Evolutionary conservation across 2,888 invertebrate genomes (phyloP).

Genomic region (Patella depressa): DNA sequence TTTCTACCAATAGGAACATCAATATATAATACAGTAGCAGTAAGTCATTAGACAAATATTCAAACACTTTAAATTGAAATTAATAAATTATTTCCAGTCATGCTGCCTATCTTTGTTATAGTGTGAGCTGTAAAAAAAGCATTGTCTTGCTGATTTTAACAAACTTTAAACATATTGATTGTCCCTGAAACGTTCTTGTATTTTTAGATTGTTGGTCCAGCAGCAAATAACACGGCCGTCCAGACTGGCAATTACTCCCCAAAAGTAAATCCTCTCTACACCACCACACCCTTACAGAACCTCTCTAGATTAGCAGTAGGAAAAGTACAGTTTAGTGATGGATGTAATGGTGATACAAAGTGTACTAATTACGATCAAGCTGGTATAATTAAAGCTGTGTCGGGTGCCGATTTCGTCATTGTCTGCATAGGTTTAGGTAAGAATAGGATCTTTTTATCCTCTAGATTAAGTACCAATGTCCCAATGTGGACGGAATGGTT

Average conservation of each 20-base stretch:
- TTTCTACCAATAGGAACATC: slow-evolving; percentile 41
- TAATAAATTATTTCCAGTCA: not conserved
- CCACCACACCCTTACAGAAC: slow-evolving; percentile 50
- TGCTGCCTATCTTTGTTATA: not conserved
- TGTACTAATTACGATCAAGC: slow-evolving; percentile 49
- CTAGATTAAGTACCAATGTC: too few relatives aligned
- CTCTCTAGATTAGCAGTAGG: slow-evolving; percentile 42
- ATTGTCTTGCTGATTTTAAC: too few relatives aligned
- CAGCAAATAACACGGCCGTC: slow-evolving; percentile 54
- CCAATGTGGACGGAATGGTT: too few relatives aligned
- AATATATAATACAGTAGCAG: slow-evolving; percentile 36
- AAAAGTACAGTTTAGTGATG: slow-evolving; percentile 38
- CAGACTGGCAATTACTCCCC: slow-evolving; percentile 61
- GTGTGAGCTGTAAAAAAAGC: too few relatives aligned
- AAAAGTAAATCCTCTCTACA: slow-evolving; percentile 41
- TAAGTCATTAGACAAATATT: slow-evolving; percentile 8
- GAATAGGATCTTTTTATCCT: not conserved
- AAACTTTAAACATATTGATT: too few relatives aligned
- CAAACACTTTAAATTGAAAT: too few relatives aligned
- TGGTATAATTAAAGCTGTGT: slow-evolving; percentile 41
- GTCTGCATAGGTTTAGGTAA: slow-evolving; percentile 60
- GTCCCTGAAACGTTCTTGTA: not conserved
- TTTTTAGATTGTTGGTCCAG: slow-evolving; percentile 63
- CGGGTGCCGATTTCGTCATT: slow-evolving; percentile 48
- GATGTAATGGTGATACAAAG: slow-evolving; percentile 48